Percentiles rank a stretch among this genome's conserved stretches.
These are phyloP conservation scores for Phlogophora meticulosa DNA, from an alignment of 2,888 invertebrate genomes.

Conservation along the genomic window DNA sequence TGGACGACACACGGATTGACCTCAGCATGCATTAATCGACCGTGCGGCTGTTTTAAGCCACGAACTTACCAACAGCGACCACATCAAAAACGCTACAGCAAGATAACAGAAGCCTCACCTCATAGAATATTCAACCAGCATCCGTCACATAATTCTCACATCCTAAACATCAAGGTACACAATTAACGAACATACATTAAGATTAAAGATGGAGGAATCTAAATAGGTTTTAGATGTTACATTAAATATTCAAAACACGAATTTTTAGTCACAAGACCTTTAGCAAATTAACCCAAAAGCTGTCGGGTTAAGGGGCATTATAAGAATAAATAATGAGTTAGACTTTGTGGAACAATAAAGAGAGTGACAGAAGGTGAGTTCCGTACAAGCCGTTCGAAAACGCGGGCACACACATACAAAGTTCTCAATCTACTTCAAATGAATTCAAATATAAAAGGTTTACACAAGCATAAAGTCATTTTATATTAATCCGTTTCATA, in stretches of 20 bases:
- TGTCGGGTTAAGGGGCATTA: constrained; percentile 80
- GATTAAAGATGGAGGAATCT: constrained; percentile 54
- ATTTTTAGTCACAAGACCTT: constrained; percentile 78
- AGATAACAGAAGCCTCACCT: neutral
- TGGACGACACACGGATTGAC: no score
- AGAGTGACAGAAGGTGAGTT: constrained; percentile 24
- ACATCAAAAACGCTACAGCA: neutral
- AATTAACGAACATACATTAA: constrained; percentile 60
- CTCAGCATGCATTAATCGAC: no score
- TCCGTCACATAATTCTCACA: constrained; percentile 28
- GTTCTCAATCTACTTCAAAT: no score
- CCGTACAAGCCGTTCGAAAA: neutral
- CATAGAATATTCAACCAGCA: constrained; percentile 37
- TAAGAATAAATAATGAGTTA: constrained; percentile 86
- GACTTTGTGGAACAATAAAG: constrained; percentile 35
- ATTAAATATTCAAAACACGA: constrained; percentile 75
- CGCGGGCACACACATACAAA: neutral
- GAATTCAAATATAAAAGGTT: no score
- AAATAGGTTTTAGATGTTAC: constrained; percentile 63
- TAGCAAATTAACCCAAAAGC: constrained; percentile 81
- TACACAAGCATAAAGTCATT: no score
- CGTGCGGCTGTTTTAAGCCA: no score
- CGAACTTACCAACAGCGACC: neutral
- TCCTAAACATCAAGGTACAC: constrained; percentile 33
- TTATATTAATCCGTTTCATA: no score